phyloP scores from a whole-genome alignment of 1,140 invertebrate genomes.

The Dufourea novaeangliae region DNA sequence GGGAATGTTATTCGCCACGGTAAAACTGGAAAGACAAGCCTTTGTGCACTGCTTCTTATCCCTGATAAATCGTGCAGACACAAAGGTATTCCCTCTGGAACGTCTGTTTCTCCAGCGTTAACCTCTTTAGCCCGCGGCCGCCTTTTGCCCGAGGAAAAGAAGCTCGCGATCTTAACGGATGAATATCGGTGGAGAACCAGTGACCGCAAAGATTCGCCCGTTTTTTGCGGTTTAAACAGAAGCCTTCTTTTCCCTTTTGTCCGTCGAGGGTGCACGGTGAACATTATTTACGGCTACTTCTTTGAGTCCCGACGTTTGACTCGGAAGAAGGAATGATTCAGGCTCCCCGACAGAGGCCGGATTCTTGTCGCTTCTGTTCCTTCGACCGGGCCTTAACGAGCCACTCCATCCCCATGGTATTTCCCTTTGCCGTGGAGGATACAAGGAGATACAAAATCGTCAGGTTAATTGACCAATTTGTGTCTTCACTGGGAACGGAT shows the following conservation, averaged over 20 bases:
- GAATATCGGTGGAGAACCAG: slow-evolving; percentile 26
- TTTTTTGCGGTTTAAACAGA: slow-evolving; percentile 4
- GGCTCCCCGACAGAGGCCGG: no score
- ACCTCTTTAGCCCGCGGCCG: slow-evolving; percentile 2
- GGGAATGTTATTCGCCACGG: not conserved
- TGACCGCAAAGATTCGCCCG: slow-evolving; percentile 24
- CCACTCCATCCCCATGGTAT: slow-evolving; percentile 5
- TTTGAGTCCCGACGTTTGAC: slow-evolving; percentile 11
- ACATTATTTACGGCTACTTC: slow-evolving; percentile 4
- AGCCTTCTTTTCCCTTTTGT: not conserved
- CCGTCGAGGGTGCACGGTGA: not conserved
- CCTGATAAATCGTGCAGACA: slow-evolving; percentile 17
- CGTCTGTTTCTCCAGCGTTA: slow-evolving; percentile 1
- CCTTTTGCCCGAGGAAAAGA: not conserved
- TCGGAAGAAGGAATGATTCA: not conserved
- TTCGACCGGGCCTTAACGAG: slow-evolving; percentile 16
- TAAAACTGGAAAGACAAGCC: not conserved
- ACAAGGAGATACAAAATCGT: not conserved
- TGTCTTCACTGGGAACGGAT: not conserved
- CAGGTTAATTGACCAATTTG: not conserved
- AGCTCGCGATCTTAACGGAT: slow-evolving; percentile 21
- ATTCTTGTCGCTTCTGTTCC: not conserved
- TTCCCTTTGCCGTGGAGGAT: not conserved
- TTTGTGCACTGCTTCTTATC: not conserved
- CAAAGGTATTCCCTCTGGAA: slow-evolving; percentile 3